Evolutionary conservation across 1,140 invertebrate genomes (phyloP).

Genomic region (Polyergus mexicanus): DNA sequence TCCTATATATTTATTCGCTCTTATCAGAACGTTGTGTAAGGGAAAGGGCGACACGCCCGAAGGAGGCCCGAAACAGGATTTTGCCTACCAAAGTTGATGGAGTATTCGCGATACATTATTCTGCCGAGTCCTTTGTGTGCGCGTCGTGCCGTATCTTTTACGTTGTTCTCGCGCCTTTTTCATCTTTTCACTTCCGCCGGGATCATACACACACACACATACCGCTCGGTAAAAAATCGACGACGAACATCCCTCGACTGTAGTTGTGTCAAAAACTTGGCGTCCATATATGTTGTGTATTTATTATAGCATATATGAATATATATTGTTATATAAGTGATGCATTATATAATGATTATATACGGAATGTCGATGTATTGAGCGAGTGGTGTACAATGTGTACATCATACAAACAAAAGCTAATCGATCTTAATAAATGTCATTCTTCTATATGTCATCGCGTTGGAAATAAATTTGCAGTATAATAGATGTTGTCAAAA

Average conservation of each 20-base stretch:
- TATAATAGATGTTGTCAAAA: slow-evolving; percentile 1
- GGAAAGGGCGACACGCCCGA: not conserved
- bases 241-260: not conserved
- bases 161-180: slow-evolving; percentile 17
- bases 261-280: not conserved
- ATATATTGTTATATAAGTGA: not conserved
- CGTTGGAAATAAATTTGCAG: slow-evolving; percentile 2
- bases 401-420: slow-evolving; percentile 27
- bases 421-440: slow-evolving; percentile 46
- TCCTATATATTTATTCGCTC: slow-evolving; percentile 73
- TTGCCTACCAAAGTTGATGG: slow-evolving; percentile 71
- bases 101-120: slow-evolving; percentile 68
- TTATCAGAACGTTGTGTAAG: slow-evolving; percentile 61
- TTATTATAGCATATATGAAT: slow-evolving; percentile 13
- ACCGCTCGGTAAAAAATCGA: slow-evolving; percentile 25
- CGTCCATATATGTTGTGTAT: not conserved
- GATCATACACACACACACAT: no score
- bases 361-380: not conserved
- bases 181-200: not conserved
- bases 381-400: not conserved
- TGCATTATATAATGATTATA: not conserved
- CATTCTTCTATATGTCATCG: slow-evolving; percentile 14
- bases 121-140: slow-evolving; percentile 53
- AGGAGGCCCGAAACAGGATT: slow-evolving; percentile 67
- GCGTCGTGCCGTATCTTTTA: slow-evolving; percentile 60